Evolutionary conservation across 2,888 invertebrate genomes (phyloP).

Genomic region (Diplazon laetatorius): DNA sequence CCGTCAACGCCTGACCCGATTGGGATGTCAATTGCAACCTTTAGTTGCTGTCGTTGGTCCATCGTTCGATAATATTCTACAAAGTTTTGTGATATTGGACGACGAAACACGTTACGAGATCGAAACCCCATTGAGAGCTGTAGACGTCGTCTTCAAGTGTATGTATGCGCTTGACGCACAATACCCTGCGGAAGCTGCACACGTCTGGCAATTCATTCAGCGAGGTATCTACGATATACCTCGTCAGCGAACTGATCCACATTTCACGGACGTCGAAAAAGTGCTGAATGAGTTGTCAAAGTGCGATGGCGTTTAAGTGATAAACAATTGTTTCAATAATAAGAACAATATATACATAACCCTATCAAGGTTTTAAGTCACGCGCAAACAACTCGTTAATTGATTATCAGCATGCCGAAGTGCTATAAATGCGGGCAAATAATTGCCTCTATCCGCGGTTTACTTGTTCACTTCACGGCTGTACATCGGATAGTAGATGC

Average conservation of each 20-base stretch:
- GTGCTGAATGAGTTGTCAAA: constrained; percentile 26
- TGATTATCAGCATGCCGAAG: constrained; percentile 19
- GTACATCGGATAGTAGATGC: constrained; percentile 15
- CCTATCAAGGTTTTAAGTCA: too few relatives aligned
- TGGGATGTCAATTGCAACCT: constrained; percentile 35
- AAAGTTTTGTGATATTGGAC: constrained; percentile 31
- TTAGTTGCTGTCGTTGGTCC: constrained; percentile 22
- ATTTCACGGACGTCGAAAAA: constrained; percentile 33
- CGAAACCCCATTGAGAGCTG: constrained; percentile 34
- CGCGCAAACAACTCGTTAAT: too few relatives aligned
- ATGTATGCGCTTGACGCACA: constrained; percentile 29
- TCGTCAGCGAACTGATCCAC: background rate
- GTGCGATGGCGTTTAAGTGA: background rate
- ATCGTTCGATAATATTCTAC: constrained; percentile 26
- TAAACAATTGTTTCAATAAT: too few relatives aligned
- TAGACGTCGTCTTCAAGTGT: constrained; percentile 21
- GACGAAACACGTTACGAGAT: constrained; percentile 12
- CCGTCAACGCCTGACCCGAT: constrained; percentile 18
- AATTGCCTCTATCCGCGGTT: constrained; percentile 29
- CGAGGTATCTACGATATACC: constrained; percentile 29
- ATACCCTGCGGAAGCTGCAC: constrained; percentile 30
- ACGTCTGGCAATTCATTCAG: constrained; percentile 28
- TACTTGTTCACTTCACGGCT: constrained; percentile 24
- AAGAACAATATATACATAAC: too few relatives aligned
- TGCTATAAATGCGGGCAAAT: constrained; percentile 35